phyloP scores from a whole-genome alignment of 2,888 invertebrate genomes.

The Mallateleia sp. region DNA sequence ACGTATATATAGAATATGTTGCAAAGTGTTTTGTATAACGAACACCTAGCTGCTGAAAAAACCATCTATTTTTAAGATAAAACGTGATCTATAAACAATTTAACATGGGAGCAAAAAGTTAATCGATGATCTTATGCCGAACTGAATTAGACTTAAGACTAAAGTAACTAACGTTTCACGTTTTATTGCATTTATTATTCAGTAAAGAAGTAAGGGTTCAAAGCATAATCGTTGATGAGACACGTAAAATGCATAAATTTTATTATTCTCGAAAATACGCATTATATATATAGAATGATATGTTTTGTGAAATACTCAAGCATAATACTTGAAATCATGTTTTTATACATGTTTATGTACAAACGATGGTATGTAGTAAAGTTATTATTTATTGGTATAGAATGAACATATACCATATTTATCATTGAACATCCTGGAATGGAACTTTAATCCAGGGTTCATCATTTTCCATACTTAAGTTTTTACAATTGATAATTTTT shows the following conservation, averaged over 20 bases:
- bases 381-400: too few relatives aligned
- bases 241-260: slow-evolving; percentile 47
- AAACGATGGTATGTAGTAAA: too few relatives aligned
- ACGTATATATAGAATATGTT: slow-evolving; percentile 50
- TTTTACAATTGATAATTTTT: too few relatives aligned
- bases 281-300: slow-evolving; percentile 47
- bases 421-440: too few relatives aligned
- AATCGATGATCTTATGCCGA: slow-evolving; percentile 54
- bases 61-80: slow-evolving; percentile 58
- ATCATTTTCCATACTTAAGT: too few relatives aligned
- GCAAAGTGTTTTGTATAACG: slow-evolving; percentile 55
- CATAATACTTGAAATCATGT: too few relatives aligned
- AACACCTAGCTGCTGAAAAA: slow-evolving; percentile 11
- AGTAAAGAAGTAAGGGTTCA: slow-evolving; percentile 48
- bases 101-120: slow-evolving; percentile 52
- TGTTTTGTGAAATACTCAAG: too few relatives aligned
- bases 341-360: too few relatives aligned
- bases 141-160: slow-evolving; percentile 72
- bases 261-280: slow-evolving; percentile 49
- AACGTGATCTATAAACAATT: slow-evolving; percentile 61
- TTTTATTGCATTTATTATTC: slow-evolving; percentile 73
- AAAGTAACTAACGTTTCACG: slow-evolving; percentile 64
- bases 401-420: too few relatives aligned
- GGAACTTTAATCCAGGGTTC: too few relatives aligned
- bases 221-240: slow-evolving; percentile 57